Evolutionary conservation across 1,140 invertebrate genomes (phyloP), one percentile per base, ranked within the genome.

Genomic region (Hesperophylax magnus): DNA sequence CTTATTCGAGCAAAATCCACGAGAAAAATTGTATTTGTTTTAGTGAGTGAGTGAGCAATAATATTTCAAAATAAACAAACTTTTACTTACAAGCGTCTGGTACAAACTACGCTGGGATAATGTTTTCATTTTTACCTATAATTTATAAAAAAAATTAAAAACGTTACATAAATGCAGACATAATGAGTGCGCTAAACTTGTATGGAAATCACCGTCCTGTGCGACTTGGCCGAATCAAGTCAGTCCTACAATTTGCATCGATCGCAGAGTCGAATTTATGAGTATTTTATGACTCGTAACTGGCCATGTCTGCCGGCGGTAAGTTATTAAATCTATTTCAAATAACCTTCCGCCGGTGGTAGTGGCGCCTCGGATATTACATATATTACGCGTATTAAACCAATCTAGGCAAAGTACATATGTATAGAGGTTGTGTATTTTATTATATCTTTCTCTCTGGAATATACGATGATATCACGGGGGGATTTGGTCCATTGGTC

Each of bases 261-360:
- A 65, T 63, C 60, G n/a, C 14, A 24, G 0, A 63, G 14, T 27
- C 24, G 61, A 65, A 65, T 65, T 65, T 65, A 65, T 65, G 7
- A 31, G 18, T 47, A 24, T 22, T 65, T 65, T 65, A 17, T 24
- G 7, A 24, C 0, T 65, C 61, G 61, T 22, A 17, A 27, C 61
- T 17, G 61, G 24, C 61, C n/a, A 31, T 15, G 61, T 65, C 61
- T 65, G 24, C 61, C 61, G 61, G 61, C 61, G 61, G 61, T 24
- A 65, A 24, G 39, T 65, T 65, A 65, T 47, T 47, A 65, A 65
- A 27, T 65, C 61, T 47, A 47, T 47, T 65, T 27, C 24, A 17
- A 27, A 27, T 17, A 27, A 17, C 61, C 61, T 65, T 65, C 61
- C 61, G 15, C 61, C 24, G 24, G 24, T 47, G 39, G 11, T 11